Base-by-base conservation (phyloP, 2,888 invertebrate species). In the Monochamus alternatus region DNA sequence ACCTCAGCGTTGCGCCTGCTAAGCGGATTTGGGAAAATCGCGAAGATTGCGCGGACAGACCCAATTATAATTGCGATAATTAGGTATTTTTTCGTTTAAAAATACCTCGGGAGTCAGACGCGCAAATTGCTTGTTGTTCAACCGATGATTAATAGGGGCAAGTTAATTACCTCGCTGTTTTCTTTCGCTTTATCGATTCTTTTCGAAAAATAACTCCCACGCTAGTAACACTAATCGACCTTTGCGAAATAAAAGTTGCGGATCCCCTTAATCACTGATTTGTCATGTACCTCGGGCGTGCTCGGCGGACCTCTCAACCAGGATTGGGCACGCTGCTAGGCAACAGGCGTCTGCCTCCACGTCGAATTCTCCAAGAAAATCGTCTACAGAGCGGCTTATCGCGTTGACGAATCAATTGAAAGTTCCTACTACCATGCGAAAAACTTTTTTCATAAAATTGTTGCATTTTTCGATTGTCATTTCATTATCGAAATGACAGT, bases 221-320 rank as follows among this genome's bases (percentile, higher is more conserved):
- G 66, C 66, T 31, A 52, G 66, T 52, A 66, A 66, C 38, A 66
- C n/a, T 65, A 44, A 47, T 32, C 66, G n/a, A 55, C 1, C n/a
- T 7, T 14, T 55, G 30, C 7, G n/a, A 32, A 31, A 30, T n/a
- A 64, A 52, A 51, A 32, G 32, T 47, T 66, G 51, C 32, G 30
- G 32, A 52, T 32, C 55, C 55, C 55, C 55, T 32, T 52, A 31
- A 66, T 55, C 66, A 66, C 38, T 66, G 5, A 44, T 12, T 38
- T 55, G 32, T 31, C 66, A 66, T 66, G 66, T 52, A 32, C 32
- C 14, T 32, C 12, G 32, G 32, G 32, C 66, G 52, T 66, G 66
- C 14, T 66, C 3, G n/a, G 14, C 10, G 31, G 22, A 14, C 44
- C 10, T 22, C 22, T 44, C 43, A 9, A 60, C 3, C 58, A 22